Evolutionary conservation across 2,888 invertebrate genomes (phyloP), one percentile per base, ranked within the genome.

Genomic region (Embidobia sp.): DNA sequence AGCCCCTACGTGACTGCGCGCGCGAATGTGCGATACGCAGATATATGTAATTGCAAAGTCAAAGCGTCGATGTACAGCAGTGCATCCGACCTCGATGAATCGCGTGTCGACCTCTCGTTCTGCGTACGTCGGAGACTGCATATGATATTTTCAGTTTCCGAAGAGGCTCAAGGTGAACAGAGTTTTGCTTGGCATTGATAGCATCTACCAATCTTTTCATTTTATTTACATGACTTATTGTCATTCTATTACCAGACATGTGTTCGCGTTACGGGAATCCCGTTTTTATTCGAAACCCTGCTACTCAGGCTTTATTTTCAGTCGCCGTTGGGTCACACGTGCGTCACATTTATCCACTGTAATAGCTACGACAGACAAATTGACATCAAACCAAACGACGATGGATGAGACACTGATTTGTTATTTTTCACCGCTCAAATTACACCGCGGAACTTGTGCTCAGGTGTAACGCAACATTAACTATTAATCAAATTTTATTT

Each of bases 11-110:
- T 69, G 78, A 80, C 77, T 79, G 33, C 46, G 70, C 69, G 64
- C 76, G 64, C 75, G 70, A 80, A 81, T 75, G 73, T 70, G 80
- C 66, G 77, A 77, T 77, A 73, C 70, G 77, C 70, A 77, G 77
- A 76, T 77, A 66, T 69, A 61, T 66, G 77, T 72, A 77, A 77
- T 77, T 77, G 76, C 70, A 59, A 70, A 69, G 70, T 70, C 64
- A 70, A 77, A 77, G 64, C 70, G 70, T 77, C 77, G 70, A 69
- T 69, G 59, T 69, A 69, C 69, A 67, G 75, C 69, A 69, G 63
- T 55, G 51, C 35, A 69, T 59, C 27, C 77, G 77, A 77, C 77
- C 77, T 77, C 70, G 70, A 70, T 69, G 77, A 77, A 77, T 77
- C 70, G 77, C 77, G 70, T 77, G 77, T 77, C 77, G 77, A 77